Percentiles rank a stretch among this genome's conserved stretches.
phyloP scores from a whole-genome alignment of 2,113 vertebrate species.

The Picathartes gymnocephalus region DNA sequence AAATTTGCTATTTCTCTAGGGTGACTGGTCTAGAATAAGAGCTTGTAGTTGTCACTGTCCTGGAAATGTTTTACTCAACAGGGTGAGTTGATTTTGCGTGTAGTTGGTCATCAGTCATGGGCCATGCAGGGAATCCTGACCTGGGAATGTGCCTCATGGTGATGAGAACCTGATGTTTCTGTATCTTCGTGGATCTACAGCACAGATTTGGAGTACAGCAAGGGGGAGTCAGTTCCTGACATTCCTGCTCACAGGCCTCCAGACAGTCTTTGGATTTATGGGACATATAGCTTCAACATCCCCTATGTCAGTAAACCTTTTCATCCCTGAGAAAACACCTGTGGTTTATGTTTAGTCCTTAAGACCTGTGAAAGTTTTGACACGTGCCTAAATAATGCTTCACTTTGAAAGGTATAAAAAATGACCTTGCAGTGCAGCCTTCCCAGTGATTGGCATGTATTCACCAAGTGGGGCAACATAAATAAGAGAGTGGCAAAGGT shows the following conservation, averaged over 20 bases:
- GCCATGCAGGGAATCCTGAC: not conserved
- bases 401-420: slow-evolving; percentile 30
- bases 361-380: slow-evolving; percentile 34
- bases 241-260: not conserved
- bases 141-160: not conserved
- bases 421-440: not conserved
- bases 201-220: not conserved
- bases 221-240: not conserved
- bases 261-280: slow-evolving; percentile 46
- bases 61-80: not conserved
- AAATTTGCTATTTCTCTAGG: not conserved
- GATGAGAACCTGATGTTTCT: slow-evolving; percentile 43
- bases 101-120: not conserved
- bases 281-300: not conserved
- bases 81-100: not conserved
- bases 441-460: not conserved
- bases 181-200: not conserved
- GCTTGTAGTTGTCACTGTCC: not conserved
- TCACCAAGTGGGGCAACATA: slow-evolving; percentile 2
- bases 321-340: slow-evolving; percentile 46
- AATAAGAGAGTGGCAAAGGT: slow-evolving; percentile 17
- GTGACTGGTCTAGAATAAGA: not conserved
- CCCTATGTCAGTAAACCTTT: slow-evolving; percentile 11
- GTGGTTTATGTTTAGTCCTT: slow-evolving; percentile 13
- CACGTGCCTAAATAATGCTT: slow-evolving; percentile 21